Base-by-base conservation (phyloP, 2,797 vertebrate genomes). In the Sebastes iracundus region DNA sequence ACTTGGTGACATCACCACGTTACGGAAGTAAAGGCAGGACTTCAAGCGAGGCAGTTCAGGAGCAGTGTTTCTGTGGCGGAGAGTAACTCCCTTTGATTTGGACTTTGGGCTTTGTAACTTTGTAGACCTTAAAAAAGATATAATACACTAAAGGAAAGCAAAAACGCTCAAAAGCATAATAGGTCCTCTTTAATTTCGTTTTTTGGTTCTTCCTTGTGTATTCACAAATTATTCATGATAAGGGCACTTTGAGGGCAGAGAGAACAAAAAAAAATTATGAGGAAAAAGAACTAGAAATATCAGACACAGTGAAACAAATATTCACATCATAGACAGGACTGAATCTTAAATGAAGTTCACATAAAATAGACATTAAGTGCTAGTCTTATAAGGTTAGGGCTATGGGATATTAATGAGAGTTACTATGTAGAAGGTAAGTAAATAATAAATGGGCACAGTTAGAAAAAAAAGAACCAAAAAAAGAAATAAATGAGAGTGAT, bases 171-270 rank as follows among this genome's bases (percentile, higher is more conserved):
- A 49, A 49, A 20, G 18, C 46, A 20, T 20, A 49, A 49, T 53
- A 53, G 49, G 49, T 53, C 49, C 49, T 53, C 49, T 53, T 49
- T 53, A 53, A 53, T 53, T 53, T 22, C 0, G n/a, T 53, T 5
- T n/a, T 22, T 53, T 49, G 46, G 46, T 22, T 53, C 4, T 52
- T 52, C 49, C 49, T 53, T 53, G 20, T 22, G 9, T 53, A 53
- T 53, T 22, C 49, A n/a, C 20, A 53, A 53, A n/a, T 68, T 60
- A 79, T 71, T 81, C 65, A 74, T 18, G 23, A 58, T n/a, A 23
- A 84, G 49, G 64, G 33, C 2, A 25, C 27, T 62, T 60, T 61
- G 11, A 74, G 49, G 66, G 58, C 61, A 71, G 42, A 53, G 18
- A 70, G 11, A 55, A 20, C 0, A 22, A 6, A 56, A 28, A 27